Base-by-base conservation (phyloP, 2,113 vertebrate species). In the Larimichthys polyactis region DNA sequence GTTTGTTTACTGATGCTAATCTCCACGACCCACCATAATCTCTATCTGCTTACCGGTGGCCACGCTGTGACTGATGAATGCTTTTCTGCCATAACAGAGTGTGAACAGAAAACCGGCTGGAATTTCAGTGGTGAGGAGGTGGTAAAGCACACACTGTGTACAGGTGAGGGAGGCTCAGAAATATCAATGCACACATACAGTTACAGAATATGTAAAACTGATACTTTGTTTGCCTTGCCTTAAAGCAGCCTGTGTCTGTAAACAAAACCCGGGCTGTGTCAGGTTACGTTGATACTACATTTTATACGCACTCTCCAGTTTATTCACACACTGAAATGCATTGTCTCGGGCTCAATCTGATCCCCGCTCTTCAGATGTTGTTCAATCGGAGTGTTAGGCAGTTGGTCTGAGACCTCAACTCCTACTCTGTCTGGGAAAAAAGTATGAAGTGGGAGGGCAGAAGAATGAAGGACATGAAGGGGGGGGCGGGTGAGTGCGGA, bases 351-450 rank as follows among this genome's bases (percentile, higher is more conserved):
- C 44, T 66, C n/a, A 43, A 15, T 48, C 24, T 16, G 71, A 57
- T 48, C 64, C 4, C 32, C n/a, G 10, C 24, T 55, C 10, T 0
- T 60, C 27, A 51, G 19, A 48, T 60, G 65, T 14, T 16, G 49
- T 20, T 36, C 14, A 49, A n/a, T 62, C 59, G 29, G 12, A 54
- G 52, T 49, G 67, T 64, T 66, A 36, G n/a, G 46, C n/a, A 20
- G 24, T 52, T 62, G 49, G 44, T 16, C 60, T 24, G 57, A 71
- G 78, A 66, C 58, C 65, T 79, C 54, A 14, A 81, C 82, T 83
- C 86, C 84, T 67, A 71, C 87, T 81, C 83, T 84, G 82, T 90
- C 87, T 89, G 84, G 76, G 68, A 44, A 12, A 54, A 74, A 83
- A 81, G 71, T 76, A 81, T 65, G 58, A 73, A 52, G 81, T 82